A percentile compares a stretch with the other conserved stretches of the same genome.
Evolutionary conservation across 2,888 invertebrate species (phyloP).

Genomic region (Melolontha melolontha): DNA sequence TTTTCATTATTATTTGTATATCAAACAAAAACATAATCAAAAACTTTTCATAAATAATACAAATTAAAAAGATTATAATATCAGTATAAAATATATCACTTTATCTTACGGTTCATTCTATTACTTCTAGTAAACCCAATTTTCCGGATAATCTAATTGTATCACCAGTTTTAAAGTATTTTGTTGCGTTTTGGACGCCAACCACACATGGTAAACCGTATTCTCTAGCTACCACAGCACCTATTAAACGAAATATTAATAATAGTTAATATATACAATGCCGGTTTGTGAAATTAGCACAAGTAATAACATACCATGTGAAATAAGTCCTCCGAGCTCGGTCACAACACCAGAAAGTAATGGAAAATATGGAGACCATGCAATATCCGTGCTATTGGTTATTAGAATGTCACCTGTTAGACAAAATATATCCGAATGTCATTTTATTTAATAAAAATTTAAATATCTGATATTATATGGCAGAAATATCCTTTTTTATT

Average conservation of each 20-base stretch:
- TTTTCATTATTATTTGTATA: no score
- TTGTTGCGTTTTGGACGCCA: slow-evolving; percentile 77
- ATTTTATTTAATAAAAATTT: slow-evolving; percentile 16
- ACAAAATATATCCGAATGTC: slow-evolving; percentile 14
- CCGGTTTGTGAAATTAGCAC: not conserved
- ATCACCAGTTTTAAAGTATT: slow-evolving; percentile 77
- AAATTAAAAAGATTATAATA: no score
- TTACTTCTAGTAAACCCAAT: slow-evolving; percentile 65
- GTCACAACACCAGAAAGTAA: slow-evolving; percentile 82
- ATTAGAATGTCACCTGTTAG: slow-evolving; percentile 78
- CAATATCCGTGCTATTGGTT: slow-evolving; percentile 83
- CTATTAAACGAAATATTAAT: slow-evolving; percentile 60
- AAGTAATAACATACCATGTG: slow-evolving; percentile 73
- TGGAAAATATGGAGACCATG: slow-evolving; percentile 89
- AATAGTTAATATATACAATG: slow-evolving; percentile 36
- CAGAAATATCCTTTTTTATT: no score
- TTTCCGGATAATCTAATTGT: slow-evolving; percentile 68
- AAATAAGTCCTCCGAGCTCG: slow-evolving; percentile 85
- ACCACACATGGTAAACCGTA: slow-evolving; percentile 87
- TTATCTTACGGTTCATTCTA: slow-evolving; percentile 18
- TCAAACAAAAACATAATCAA: no score
- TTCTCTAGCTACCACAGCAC: slow-evolving; percentile 86
- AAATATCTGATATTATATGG: no score
- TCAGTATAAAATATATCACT: not conserved
- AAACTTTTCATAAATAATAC: no score